Evolutionary conservation across 2,113 vertebrate genomes (phyloP).

Genomic region (Apistogramma diplotaenia): DNA sequence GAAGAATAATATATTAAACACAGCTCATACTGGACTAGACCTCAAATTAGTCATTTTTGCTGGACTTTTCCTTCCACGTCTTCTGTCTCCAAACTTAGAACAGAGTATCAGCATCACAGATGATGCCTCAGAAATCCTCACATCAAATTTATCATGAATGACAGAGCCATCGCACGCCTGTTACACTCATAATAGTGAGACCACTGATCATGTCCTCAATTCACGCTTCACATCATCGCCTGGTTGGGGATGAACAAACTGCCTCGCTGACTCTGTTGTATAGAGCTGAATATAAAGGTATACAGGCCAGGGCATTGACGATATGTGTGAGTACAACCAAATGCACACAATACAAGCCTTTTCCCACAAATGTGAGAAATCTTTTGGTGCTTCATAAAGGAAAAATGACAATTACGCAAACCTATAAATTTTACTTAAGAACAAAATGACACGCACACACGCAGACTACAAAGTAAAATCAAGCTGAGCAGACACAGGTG

Average conservation of each 20-base stretch:
- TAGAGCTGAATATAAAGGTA: neutral
- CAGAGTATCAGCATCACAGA: neutral
- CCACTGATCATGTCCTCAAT: neutral
- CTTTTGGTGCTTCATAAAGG: neutral
- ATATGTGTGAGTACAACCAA: neutral
- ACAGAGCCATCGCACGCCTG: neutral
- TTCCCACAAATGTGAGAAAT: too few species aligned
- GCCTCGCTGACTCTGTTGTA: neutral
- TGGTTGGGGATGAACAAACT: neutral
- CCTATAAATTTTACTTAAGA: neutral
- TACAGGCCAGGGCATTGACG: neutral
- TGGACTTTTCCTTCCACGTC: neutral
- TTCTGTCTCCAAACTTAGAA: neutral
- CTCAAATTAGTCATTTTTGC: neutral
- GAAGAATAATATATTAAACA: neutral
- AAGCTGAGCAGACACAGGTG: slow-evolving; percentile 38
- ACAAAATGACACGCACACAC: neutral
- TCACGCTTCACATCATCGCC: neutral
- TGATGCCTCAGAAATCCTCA: neutral
- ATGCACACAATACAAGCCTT: too few species aligned
- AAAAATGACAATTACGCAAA: neutral
- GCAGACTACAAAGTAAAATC: neutral
- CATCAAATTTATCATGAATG: neutral
- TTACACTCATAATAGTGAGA: neutral
- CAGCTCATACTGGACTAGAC: neutral